Conservation (phyloP, 2,888 invertebrate genomes). For the Netelia virgata region DNA sequence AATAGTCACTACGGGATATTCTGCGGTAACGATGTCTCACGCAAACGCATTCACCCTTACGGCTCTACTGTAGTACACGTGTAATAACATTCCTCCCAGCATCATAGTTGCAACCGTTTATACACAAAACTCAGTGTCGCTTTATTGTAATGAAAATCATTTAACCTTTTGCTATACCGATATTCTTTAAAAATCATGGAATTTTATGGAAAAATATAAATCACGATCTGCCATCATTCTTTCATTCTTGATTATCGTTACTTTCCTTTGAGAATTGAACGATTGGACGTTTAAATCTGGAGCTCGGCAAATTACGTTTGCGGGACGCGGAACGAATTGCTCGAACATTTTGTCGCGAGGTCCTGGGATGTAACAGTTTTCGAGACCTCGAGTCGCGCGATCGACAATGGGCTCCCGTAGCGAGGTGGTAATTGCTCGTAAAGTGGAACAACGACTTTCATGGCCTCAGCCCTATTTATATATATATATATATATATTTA, state of each 20-base stretch:
- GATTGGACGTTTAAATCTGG: no score
- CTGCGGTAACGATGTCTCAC: conserved; percentile 54
- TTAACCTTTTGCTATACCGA: no score
- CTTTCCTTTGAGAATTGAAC: no score
- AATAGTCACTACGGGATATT: conserved; percentile 60
- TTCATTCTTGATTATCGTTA: no score
- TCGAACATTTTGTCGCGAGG: conserved; percentile 32
- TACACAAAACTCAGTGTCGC: not conserved
- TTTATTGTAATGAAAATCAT: no score
- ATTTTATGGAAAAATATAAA: no score
- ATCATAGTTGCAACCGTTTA: conserved; percentile 29
- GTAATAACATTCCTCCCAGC: conserved; percentile 29
- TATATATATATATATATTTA: conserved; percentile 4
- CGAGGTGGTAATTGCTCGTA: conserved; percentile 66
- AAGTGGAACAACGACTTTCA: conserved; percentile 64
- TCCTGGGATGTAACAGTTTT: conserved; percentile 54
- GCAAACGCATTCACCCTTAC: conserved; percentile 4
- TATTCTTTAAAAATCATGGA: no score
- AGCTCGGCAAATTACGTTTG: no score
- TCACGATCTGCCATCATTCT: no score
- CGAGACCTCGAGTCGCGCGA: conserved; percentile 49
- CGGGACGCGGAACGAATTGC: not conserved
- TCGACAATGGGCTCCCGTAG: conserved; percentile 59
- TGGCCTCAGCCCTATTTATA: conserved; percentile 36
- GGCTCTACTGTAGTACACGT: conserved; percentile 13